Conservation (phyloP, 2,797 vertebrate species). For the Luscinia luscinia region DNA sequence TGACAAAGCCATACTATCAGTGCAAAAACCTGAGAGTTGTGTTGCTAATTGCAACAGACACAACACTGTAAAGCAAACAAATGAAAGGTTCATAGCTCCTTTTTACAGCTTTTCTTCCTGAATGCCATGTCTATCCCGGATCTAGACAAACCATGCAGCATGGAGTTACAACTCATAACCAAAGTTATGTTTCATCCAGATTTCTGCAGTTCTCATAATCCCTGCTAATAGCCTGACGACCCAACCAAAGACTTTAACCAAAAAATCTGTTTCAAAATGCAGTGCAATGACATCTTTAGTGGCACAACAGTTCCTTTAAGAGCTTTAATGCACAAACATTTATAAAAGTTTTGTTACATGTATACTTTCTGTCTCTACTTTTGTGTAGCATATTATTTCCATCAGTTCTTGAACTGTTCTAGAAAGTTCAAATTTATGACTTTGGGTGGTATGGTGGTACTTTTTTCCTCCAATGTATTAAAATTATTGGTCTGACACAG, state of each 20-base stretch:
- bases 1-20: neutral
- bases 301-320: neutral
- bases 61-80: neutral
- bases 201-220: neutral
- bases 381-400: neutral
- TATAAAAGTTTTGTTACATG: neutral
- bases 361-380: neutral
- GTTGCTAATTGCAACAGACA: neutral
- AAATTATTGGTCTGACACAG: neutral
- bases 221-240: neutral
- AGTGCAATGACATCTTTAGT: neutral
- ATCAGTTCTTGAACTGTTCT: neutral
- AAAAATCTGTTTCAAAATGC: neutral
- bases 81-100: neutral
- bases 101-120: neutral
- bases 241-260: neutral
- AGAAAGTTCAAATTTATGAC: neutral
- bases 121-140: neutral
- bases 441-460: rapidly evolving
- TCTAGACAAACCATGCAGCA: neutral
- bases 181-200: neutral
- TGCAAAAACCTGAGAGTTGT: neutral
- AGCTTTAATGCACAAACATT: neutral
- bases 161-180: neutral
- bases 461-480: neutral